Evolutionary conservation across 1,140 invertebrate species (phyloP), one percentile per base, ranked within the genome.

Genomic region (Muscidifurax raptorellus): DNA sequence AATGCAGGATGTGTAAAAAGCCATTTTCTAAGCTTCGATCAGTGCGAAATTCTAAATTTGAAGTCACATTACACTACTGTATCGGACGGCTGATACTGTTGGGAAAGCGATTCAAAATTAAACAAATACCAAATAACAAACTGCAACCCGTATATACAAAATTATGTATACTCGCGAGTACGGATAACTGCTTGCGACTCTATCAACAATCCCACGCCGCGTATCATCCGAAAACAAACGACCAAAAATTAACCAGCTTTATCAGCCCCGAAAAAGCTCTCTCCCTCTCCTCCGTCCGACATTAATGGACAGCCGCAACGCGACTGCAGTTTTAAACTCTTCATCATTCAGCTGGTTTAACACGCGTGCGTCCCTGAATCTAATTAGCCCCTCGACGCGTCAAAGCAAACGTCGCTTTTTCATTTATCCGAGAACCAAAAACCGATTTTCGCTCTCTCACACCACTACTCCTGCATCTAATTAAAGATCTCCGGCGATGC

Each of bases 331-430:
- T 81, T 72, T 40, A 25, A 81, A 59, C 36, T 81, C 66, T 81
- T 72, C 71, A 66, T 82, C 80, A 59, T 59, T 27, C 71, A 27
- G 28, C 28, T 36, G 69, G 30, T 66, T 74, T 75, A 75, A 82
- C 66, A 47, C 52, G 32, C 40, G 27, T 27, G 25, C 25, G 67
- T 22, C 22, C 18, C 52, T 18, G 69, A 72, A 82, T 82, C 32
- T 82, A 82, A 82, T 82, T 82, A 82, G 27, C 22, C 59, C 15
- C 15, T 25, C 22, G n/a, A 9, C 28, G 27, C 36, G 27, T 66
- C 13, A 44, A 66, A 82, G 47, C n/a, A 66, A 44, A 44, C 32
- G 40, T 15, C 18, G 9, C 66, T 67, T 75, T 75, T 44, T 82
- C 12, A 30, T 82, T 40, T 75, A 67, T 36, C 72, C 13, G 18